Base-by-base conservation (phyloP, 2,113 vertebrate genomes). In the Notarius lentiginosus region DNA sequence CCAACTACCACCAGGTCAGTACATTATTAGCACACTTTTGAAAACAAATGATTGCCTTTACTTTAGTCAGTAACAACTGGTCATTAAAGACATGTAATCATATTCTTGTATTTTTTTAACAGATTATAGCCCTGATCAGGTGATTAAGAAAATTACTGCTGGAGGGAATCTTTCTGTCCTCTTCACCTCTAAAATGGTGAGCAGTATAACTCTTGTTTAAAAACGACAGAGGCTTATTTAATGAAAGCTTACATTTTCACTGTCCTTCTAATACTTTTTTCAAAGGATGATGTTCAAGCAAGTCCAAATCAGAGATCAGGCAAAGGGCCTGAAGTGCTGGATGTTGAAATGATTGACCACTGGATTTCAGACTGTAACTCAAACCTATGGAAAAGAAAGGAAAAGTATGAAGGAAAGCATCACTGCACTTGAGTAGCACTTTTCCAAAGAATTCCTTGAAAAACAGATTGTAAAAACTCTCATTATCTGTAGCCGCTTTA, bases 81-180 rank as follows among this genome's bases (percentile, higher is more conserved):
- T 58, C 49, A 27, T 66, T 75, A 1, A 2, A 73, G n/a, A 58
- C n/a, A 2, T 60, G 8, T 68, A 66, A 86, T 27, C 5, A 10
- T 15, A 60, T 61, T 68, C 3, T 51, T 53, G 10, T 70, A 20
- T 8, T 84, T 56, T 88, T 47, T 1, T 56, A 60, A 41, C 88
- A 95, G 94, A 89, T 20, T 17, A 14, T 8, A 18, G 11, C n/a
- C 15, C 0, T 24, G 75, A 68, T 20, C 15, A 0, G 2, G 18
- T 7, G 82, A 79, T 93, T n/a, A 17, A 22, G 76, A 89, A 90
- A 79, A 88, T 95, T 65, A 92, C 84, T 5, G 93, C 93, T 49
- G 94, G 92, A 87, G 91, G 85, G 84, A 90, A 94, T 86, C 47
- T 89, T 85, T 95, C 94, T 0, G 91, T 92, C 88, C 90, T 87